Conservation (phyloP, 2,797 vertebrate genomes). For the Neosilurus mollespiculum region DNA sequence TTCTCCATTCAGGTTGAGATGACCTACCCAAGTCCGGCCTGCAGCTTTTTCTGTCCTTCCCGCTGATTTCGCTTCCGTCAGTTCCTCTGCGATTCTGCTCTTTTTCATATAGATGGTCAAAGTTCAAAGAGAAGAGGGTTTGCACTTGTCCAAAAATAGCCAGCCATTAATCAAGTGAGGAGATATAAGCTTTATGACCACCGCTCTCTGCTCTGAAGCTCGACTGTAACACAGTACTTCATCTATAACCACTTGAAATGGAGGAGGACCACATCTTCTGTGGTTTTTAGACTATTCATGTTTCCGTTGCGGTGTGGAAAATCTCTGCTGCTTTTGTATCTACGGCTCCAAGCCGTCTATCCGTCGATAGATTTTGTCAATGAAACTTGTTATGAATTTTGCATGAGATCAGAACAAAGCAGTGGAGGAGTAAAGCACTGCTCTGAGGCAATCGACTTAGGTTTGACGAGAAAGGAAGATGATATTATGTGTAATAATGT, state of each 20-base stretch:
- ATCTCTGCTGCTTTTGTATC: neutral
- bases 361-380: neutral
- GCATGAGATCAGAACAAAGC: slow-evolving; percentile 18
- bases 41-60: slow-evolving; percentile 2
- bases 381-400: slow-evolving; percentile 4
- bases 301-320: neutral
- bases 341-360: neutral
- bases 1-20: slow-evolving; percentile 35
- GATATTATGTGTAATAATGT: neutral
- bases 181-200: neutral
- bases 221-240: neutral
- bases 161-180: slow-evolving; percentile 32
- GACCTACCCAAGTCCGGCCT: slow-evolving; percentile 20
- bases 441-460: neutral
- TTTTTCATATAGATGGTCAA: slow-evolving; percentile 19
- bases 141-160: slow-evolving; percentile 29
- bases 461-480: slow-evolving; percentile 16
- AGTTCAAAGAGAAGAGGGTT: slow-evolving; percentile 28
- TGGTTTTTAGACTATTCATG: neutral
- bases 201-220: neutral
- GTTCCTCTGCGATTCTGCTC: neutral
- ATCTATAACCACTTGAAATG: neutral
- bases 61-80: slow-evolving; percentile 11
- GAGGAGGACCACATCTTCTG: neutral
- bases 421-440: neutral